phyloP scores from a whole-genome alignment of 2,797 vertebrate genomes.

The Danio choprae region DNA sequence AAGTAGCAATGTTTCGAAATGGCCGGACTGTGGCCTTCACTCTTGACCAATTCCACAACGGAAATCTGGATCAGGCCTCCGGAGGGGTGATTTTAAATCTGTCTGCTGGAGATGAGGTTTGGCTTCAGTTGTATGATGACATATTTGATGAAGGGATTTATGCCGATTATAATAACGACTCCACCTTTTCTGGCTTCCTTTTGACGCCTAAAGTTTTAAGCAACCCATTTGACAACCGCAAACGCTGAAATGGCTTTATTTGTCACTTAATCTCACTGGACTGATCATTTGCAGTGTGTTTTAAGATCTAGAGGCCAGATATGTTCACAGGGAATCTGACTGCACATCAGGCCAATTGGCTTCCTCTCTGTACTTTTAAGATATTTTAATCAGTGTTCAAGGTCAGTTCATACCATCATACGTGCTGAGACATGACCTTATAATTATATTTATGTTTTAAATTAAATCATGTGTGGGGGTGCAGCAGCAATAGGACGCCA shows the following conservation, averaged over 20 bases:
- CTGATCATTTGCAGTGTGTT: background rate
- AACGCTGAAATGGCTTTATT: slow-evolving; percentile 5
- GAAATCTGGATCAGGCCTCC: slow-evolving; percentile 82
- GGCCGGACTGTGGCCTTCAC: slow-evolving; percentile 79
- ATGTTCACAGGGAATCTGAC: background rate
- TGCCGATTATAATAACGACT: slow-evolving; percentile 79
- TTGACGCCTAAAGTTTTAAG: slow-evolving; percentile 74
- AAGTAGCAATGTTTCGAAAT: slow-evolving; percentile 81
- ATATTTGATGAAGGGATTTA: slow-evolving; percentile 72
- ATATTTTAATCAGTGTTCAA: slow-evolving; percentile 33
- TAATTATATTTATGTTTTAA: background rate
- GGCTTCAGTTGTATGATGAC: slow-evolving; percentile 81
- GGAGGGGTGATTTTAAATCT: slow-evolving; percentile 79
- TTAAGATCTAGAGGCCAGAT: slow-evolving; percentile 16
- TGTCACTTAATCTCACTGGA: background rate
- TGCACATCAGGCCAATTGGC: slow-evolving; percentile 22
- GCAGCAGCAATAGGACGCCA: background rate
- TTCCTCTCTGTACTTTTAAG: background rate
- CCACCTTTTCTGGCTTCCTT: slow-evolving; percentile 82
- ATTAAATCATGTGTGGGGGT: background rate
- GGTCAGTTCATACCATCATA: background rate
- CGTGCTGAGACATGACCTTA: background rate
- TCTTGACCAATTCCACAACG: slow-evolving; percentile 80
- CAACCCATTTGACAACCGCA: slow-evolving; percentile 38
- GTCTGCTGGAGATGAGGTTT: slow-evolving; percentile 79